Percentiles rank a stretch among this genome's conserved stretches.
These are phyloP conservation scores for Gadus chalcogrammus DNA, from an alignment of 2,113 vertebrate genomes.

Conservation along the genomic window DNA sequence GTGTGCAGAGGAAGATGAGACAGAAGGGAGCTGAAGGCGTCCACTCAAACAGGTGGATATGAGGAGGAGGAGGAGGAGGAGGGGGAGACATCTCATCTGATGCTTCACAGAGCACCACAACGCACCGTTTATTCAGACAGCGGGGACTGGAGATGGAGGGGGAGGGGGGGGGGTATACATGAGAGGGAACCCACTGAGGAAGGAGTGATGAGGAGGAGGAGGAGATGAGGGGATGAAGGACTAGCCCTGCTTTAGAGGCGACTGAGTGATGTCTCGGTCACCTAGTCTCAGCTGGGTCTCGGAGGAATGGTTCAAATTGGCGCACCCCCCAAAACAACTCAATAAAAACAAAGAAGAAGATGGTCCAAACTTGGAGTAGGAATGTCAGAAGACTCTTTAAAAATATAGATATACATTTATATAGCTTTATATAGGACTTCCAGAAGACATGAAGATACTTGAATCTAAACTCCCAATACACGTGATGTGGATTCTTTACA, in stretches of 20 bases:
- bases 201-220: neutral
- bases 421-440: slow-evolving; percentile 3
- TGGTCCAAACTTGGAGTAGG: slow-evolving; percentile 31
- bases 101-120: too few species aligned
- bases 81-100: neutral
- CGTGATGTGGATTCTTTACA: too few species aligned
- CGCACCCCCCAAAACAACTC: too few species aligned
- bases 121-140: too few species aligned
- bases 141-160: neutral
- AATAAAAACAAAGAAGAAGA: neutral
- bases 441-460: too few species aligned
- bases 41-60: neutral
- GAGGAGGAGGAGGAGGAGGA: neutral
- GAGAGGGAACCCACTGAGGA: neutral
- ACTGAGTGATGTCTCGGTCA: too few species aligned
- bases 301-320: too few species aligned
- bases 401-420: slow-evolving; percentile 61
- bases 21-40: neutral
- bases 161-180: neutral
- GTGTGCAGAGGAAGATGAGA: neutral
- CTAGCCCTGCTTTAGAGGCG: too few species aligned
- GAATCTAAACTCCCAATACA: too few species aligned
- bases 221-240: neutral
- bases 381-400: slow-evolving; percentile 64
- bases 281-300: too few species aligned